phyloP scores from a whole-genome alignment of 2,888 invertebrate species.

The Laspeyria flexula region DNA sequence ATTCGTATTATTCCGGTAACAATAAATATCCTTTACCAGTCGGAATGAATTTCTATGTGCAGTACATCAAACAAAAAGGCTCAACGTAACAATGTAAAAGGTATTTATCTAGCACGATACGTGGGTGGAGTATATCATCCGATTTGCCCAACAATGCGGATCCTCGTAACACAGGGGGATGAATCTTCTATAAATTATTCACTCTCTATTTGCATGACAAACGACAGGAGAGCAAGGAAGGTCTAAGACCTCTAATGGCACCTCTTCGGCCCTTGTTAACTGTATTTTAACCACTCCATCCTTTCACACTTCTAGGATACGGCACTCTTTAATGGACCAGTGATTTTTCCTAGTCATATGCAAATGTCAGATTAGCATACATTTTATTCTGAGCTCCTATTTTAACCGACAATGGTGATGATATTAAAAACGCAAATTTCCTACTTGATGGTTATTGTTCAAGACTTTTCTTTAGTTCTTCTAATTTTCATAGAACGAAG shows the following conservation, averaged over 20 bases:
- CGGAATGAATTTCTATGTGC: not conserved
- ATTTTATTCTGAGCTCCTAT: conserved; percentile 65
- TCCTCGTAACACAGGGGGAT: conserved; percentile 68
- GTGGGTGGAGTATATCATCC: conserved; percentile 50
- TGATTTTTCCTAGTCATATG: conserved; percentile 80
- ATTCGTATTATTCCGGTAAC: not conserved
- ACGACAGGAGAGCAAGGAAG: conserved; percentile 70
- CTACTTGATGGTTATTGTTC: conserved; percentile 42
- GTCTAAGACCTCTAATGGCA: conserved; percentile 76
- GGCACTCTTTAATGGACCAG: conserved; percentile 73
- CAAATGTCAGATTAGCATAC: conserved; percentile 76
- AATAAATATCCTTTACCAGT: not conserved
- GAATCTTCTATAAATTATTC: conserved; percentile 81
- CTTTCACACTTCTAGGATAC: conserved; percentile 59
- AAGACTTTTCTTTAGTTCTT: conserved; percentile 38
- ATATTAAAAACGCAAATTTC: conserved; percentile 62
- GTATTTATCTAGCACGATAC: conserved; percentile 38
- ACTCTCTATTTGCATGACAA: conserved; percentile 83
- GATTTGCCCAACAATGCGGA: conserved; percentile 66
- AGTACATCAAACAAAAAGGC: conserved; percentile 32
- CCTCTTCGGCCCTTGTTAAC: conserved; percentile 64
- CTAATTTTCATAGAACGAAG: conserved; percentile 30
- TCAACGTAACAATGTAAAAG: conserved; percentile 35
- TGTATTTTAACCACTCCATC: conserved; percentile 56
- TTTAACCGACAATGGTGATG: conserved; percentile 55